phyloP scores from a whole-genome alignment of 2,888 invertebrate genomes.

The Buathra laborator region DNA sequence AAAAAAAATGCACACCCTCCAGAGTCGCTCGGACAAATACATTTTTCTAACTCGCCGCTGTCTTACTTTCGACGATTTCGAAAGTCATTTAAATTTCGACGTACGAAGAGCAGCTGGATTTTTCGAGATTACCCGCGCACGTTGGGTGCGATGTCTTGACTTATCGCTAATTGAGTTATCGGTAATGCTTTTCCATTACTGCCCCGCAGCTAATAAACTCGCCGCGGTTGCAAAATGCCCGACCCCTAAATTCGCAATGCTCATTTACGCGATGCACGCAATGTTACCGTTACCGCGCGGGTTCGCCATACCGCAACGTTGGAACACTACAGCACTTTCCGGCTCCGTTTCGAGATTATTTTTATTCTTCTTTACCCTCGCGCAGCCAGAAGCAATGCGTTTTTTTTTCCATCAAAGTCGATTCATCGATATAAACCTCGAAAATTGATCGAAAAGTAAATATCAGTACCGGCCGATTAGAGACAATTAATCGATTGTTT shows the following conservation, averaged over 20 bases:
- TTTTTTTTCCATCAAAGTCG: background rate
- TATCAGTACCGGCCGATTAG: no score
- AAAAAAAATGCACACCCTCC: no score
- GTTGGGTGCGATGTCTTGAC: conserved; percentile 51
- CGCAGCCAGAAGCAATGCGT: no score
- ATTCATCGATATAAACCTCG: no score
- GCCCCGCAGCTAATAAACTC: conserved; percentile 55
- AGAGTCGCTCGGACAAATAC: no score
- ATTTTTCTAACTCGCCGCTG: no score
- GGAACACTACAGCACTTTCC: no score
- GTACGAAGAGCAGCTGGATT: conserved; percentile 1
- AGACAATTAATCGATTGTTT: no score
- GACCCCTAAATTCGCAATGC: conserved; percentile 67
- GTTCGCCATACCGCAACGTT: background rate
- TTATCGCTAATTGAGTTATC: conserved; percentile 70
- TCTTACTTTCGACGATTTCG: background rate
- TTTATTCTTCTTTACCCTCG: background rate
- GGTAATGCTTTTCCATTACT: conserved; percentile 61
- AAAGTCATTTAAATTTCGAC: background rate
- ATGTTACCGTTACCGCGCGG: conserved; percentile 61
- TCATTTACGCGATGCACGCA: conserved; percentile 65
- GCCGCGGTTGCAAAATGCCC: conserved; percentile 39
- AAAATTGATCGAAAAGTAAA: no score
- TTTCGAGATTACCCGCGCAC: conserved; percentile 32
- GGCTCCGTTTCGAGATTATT: background rate